Conservation (phyloP, 2,113 vertebrate species). For the Oophaga pumilio region DNA sequence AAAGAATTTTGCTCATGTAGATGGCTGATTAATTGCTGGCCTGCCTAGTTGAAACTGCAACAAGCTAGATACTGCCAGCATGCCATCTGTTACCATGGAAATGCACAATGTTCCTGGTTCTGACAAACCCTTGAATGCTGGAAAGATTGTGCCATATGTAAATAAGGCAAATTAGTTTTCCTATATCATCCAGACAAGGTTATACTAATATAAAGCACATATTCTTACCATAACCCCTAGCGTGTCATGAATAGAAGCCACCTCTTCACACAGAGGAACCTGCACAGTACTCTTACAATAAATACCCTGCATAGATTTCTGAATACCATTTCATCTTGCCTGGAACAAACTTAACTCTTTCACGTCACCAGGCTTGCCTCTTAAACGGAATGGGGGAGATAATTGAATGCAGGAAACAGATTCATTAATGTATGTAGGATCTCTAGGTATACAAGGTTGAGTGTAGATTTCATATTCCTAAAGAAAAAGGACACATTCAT, state of each 20-base stretch:
- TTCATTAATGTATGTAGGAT: neutral
- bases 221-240: slow-evolving; percentile 70
- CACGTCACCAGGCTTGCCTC: neutral
- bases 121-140: slow-evolving; percentile 85
- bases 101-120: slow-evolving; percentile 86
- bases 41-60: slow-evolving; percentile 85
- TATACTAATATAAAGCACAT: slow-evolving; percentile 83
- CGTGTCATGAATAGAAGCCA: slow-evolving; percentile 57
- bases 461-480: neutral
- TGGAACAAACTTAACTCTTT: slow-evolving; percentile 54
- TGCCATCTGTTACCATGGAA: slow-evolving; percentile 91
- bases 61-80: slow-evolving; percentile 88
- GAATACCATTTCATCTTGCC: slow-evolving; percentile 49
- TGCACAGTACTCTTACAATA: slow-evolving; percentile 48
- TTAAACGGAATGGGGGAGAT: neutral
- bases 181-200: slow-evolving; percentile 85
- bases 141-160: slow-evolving; percentile 87
- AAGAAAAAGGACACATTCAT: neutral
- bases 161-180: slow-evolving; percentile 90
- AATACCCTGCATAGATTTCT: slow-evolving; percentile 50
- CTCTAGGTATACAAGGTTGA: neutral
- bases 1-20: slow-evolving; percentile 86
- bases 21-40: slow-evolving; percentile 89
- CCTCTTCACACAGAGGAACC: slow-evolving; percentile 49
- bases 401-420: neutral